Percentiles rank a stretch among this genome's conserved stretches.
Conservation (phyloP, 2,797 vertebrate species). For the Gymnodraco acuticeps region DNA sequence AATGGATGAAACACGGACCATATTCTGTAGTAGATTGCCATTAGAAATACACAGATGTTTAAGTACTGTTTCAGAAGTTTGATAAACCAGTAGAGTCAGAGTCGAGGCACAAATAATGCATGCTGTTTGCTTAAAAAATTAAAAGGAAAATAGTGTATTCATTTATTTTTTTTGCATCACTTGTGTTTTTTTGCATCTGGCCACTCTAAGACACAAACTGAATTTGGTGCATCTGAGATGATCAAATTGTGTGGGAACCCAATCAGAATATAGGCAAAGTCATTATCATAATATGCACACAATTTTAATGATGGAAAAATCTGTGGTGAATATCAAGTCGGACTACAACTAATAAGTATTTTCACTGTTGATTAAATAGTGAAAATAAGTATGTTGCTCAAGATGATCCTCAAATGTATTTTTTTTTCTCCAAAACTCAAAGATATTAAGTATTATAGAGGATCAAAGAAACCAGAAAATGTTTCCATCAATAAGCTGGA, state of each 20-base stretch:
- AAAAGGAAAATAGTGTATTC: constrained; percentile 15
- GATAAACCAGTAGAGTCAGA: constrained; percentile 31
- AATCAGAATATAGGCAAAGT: neutral
- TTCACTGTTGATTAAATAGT: too few relatives aligned
- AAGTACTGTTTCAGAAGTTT: constrained; percentile 25
- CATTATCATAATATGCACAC: neutral
- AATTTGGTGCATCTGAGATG: neutral
- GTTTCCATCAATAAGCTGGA: too few relatives aligned
- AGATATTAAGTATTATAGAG: too few relatives aligned
- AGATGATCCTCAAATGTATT: too few relatives aligned
- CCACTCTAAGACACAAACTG: neutral
- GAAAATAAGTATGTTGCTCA: too few relatives aligned
- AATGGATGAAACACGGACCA: constrained; percentile 39
- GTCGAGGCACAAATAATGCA: constrained; percentile 30
- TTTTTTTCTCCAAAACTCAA: too few relatives aligned
- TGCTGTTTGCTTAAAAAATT: constrained; percentile 41
- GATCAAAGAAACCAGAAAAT: too few relatives aligned
- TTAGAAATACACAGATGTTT: constrained; percentile 28
- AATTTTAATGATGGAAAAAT: neutral
- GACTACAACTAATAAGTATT: too few relatives aligned
- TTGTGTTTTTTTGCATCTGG: neutral
- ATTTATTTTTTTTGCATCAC: constrained; percentile 9
- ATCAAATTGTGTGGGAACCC: neutral
- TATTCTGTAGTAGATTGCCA: constrained; percentile 34
- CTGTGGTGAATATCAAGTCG: neutral